Conservation (phyloP, 2,888 invertebrate species). For the Syrphus vitripennis region DNA sequence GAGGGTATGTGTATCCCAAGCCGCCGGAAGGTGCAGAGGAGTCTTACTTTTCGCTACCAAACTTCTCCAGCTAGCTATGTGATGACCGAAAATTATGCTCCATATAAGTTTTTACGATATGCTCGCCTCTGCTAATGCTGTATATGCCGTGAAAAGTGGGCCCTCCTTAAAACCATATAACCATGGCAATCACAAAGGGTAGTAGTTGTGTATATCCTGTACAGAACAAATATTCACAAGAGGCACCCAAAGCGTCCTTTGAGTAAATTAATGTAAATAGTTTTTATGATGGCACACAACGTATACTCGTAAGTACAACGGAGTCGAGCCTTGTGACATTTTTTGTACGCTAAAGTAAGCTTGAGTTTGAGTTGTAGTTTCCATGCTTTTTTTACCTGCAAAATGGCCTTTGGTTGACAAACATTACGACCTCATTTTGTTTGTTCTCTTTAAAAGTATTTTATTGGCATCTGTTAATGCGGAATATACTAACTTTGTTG, state of each 20-base stretch:
- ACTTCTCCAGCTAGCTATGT: background rate
- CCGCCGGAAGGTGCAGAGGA: background rate
- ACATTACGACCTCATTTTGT: slow-evolving; percentile 40
- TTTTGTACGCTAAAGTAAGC: background rate
- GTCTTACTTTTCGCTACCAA: background rate
- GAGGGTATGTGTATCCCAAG: background rate
- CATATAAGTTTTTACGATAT: slow-evolving; percentile 60
- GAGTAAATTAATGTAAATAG: slow-evolving; percentile 43
- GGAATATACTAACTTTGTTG: background rate
- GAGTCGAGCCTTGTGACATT: background rate
- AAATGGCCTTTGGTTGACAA: slow-evolving; percentile 22
- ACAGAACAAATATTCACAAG: background rate
- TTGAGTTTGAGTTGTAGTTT: slow-evolving; percentile 38
- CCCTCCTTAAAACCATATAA: slow-evolving; percentile 13
- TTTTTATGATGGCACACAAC: slow-evolving; percentile 13
- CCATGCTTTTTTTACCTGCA: slow-evolving; percentile 2
- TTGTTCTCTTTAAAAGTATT: slow-evolving; percentile 2
- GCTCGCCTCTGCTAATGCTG: slow-evolving; percentile 7
- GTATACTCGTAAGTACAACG: background rate
- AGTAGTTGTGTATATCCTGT: too few relatives aligned
- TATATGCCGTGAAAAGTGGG: background rate
- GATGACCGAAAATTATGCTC: slow-evolving; percentile 41
- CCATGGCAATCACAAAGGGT: slow-evolving; percentile 12
- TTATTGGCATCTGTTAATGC: background rate
- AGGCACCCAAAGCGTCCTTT: background rate